phyloP scores from a whole-genome alignment of 2,888 invertebrate genomes.

The Dermolepida albohirtum region DNA sequence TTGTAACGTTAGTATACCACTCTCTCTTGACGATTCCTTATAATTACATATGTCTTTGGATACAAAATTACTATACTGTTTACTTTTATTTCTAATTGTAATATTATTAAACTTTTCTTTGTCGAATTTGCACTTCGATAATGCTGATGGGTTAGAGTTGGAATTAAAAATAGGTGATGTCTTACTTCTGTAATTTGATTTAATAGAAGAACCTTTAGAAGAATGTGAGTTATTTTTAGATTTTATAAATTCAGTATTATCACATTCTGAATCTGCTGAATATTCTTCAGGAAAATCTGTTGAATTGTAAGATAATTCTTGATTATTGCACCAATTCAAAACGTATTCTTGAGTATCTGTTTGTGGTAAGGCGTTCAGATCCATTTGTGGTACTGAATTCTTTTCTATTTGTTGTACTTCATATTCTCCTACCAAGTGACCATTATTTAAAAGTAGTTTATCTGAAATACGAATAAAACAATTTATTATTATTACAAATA shows the following conservation, averaged over 20 bases:
- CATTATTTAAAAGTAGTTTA: conserved; percentile 73
- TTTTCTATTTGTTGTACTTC: conserved; percentile 54
- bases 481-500: not conserved
- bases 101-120: conserved; percentile 16
- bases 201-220: conserved; percentile 2
- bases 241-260: not conserved
- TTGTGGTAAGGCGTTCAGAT: conserved; percentile 57
- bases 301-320: conserved; percentile 24
- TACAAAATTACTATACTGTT: not conserved
- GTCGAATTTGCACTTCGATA: not conserved
- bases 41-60: conserved; percentile 36
- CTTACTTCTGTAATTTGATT: conserved; percentile 1
- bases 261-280: conserved; percentile 5
- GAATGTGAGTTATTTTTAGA: conserved; percentile 6
- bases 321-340: conserved; percentile 59
- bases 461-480: conserved; percentile 65
- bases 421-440: conserved; percentile 73
- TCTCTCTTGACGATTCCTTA: conserved; percentile 55
- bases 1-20: conserved; percentile 58
- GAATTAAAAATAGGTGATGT: not conserved
- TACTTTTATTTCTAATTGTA: conserved; percentile 14
- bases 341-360: conserved; percentile 59
- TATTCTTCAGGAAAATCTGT: conserved; percentile 12
- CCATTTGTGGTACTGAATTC: conserved; percentile 29
- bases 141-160: not conserved